phyloP scores from a whole-genome alignment of 2,113 vertebrate genomes.

The human (Homo sapiens) region DNA sequence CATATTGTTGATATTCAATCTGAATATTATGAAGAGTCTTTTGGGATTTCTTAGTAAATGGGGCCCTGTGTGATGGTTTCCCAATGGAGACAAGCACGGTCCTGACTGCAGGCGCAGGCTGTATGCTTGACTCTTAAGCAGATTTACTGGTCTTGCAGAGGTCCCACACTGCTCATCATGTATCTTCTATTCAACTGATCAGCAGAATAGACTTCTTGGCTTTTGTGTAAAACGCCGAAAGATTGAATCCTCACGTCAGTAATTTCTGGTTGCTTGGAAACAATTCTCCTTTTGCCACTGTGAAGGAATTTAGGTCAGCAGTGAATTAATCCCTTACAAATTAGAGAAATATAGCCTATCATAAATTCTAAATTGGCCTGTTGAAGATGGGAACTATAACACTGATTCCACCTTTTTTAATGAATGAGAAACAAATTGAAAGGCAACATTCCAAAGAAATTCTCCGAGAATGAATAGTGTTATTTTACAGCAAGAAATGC shows the following conservation, averaged over 20 bases:
- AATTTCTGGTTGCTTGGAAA: conserved; percentile 79
- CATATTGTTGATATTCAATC: not conserved
- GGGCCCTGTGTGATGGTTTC: not conserved
- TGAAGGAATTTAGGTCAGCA: conserved; percentile 81
- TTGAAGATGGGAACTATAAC: conserved; percentile 55
- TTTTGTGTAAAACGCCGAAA: conserved; percentile 48
- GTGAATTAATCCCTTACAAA: conserved; percentile 81
- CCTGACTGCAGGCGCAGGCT: not conserved
- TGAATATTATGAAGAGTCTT: not conserved
- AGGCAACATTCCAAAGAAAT: conserved; percentile 63
- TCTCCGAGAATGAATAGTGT: conserved; percentile 31
- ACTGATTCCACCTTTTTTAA: not conserved
- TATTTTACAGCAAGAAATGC: not conserved
- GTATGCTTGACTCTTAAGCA: not conserved
- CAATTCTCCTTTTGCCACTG: conserved; percentile 66
- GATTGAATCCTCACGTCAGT: conserved; percentile 66
- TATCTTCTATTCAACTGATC: not conserved
- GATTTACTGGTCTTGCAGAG: not conserved
- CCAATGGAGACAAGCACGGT: not conserved
- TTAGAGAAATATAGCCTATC: conserved; percentile 72
- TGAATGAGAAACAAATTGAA: conserved; percentile 68
- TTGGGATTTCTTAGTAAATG: not conserved
- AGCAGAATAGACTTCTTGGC: conserved; percentile 15
- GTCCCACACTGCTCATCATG: not conserved
- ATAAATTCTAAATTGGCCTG: conserved; percentile 63